Evolutionary conservation across 2,888 invertebrate species (phyloP).

Genomic region (Calameuta pallipes): DNA sequence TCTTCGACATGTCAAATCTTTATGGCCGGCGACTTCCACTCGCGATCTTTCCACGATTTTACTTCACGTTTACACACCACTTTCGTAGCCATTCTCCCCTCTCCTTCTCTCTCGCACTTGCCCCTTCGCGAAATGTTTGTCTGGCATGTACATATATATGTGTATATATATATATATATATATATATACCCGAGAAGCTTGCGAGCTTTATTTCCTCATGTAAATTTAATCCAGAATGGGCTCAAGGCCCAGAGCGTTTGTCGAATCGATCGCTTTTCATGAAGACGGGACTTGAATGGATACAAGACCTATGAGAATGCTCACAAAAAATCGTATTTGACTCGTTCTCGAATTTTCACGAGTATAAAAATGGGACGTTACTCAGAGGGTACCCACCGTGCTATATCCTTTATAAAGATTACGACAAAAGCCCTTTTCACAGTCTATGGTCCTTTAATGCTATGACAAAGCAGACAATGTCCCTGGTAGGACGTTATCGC

Average conservation of each 20-base stretch:
- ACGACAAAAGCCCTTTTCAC: neutral
- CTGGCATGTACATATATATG: neutral
- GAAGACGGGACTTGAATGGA: neutral
- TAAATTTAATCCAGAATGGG: neutral
- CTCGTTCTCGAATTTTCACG: neutral
- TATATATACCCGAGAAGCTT: neutral
- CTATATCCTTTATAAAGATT: neutral
- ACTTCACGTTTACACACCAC: neutral
- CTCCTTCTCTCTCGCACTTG: neutral
- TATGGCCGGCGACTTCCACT: neutral
- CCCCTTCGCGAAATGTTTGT: neutral
- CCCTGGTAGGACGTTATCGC: neutral
- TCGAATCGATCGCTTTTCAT: neutral
- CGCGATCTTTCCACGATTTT: neutral
- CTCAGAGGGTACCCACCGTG: neutral
- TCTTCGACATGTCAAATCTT: neutral
- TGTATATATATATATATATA: no score
- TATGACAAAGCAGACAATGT: neutral
- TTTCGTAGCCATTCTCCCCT: neutral
- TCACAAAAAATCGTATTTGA: neutral
- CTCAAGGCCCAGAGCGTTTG: neutral
- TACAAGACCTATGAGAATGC: neutral
- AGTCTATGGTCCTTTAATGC: neutral
- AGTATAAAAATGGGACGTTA: neutral
- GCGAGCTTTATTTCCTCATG: neutral